Percentiles rank a stretch among this genome's conserved stretches.
Evolutionary conservation across 2,888 invertebrate genomes (phyloP).

Genomic region (Yponomeuta plumbellus): DNA sequence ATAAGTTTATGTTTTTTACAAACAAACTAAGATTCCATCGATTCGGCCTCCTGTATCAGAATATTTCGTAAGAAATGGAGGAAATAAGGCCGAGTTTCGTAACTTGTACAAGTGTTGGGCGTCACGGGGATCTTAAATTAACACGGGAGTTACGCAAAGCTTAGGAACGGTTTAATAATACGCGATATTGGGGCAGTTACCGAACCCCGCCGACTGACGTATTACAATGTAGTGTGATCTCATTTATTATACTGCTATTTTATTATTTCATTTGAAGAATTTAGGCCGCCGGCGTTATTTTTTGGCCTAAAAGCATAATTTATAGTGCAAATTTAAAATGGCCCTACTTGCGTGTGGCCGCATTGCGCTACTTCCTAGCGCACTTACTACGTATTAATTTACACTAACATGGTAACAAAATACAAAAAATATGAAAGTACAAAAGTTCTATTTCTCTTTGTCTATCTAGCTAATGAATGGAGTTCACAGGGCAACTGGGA

Average conservation of each 20-base stretch:
- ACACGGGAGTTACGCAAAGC: constrained; percentile 50
- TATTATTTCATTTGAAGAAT: neutral
- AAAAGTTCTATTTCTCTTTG: no score
- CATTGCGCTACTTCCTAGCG: neutral
- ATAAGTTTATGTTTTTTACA: constrained; percentile 6
- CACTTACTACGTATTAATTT: no score
- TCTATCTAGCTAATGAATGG: no score
- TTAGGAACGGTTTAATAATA: constrained; percentile 34
- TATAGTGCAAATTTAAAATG: neutral
- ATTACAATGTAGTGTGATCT: constrained; percentile 5
- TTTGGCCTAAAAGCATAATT: neutral
- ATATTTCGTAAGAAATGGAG: constrained; percentile 56
- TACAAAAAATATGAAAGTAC: neutral
- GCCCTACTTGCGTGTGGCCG: neutral
- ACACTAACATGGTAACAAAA: neutral
- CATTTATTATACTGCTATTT: neutral
- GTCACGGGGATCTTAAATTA: constrained; percentile 43
- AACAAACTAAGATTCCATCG: neutral
- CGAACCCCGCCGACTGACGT: neutral
- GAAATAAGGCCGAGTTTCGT: constrained; percentile 51
- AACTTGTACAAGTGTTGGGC: constrained; percentile 44
- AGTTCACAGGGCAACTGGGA: no score
- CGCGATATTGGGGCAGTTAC: constrained; percentile 34
- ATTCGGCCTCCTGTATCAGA: constrained; percentile 15
- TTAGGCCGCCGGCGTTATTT: neutral